phyloP scores from a whole-genome alignment of 2,113 vertebrate genomes.

The Pterophyllum scalare region DNA sequence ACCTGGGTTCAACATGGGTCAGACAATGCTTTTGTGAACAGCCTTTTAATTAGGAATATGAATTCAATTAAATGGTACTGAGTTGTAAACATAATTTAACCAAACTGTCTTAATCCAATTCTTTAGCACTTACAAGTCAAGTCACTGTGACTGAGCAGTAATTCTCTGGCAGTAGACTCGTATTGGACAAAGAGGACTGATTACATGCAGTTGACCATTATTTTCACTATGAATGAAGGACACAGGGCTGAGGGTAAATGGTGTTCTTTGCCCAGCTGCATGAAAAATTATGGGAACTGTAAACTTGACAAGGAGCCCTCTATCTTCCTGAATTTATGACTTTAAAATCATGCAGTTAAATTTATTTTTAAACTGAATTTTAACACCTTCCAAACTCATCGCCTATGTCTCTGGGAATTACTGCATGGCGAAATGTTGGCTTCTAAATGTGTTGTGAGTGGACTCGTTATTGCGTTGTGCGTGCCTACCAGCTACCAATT shows the following conservation, averaged over 20 bases:
- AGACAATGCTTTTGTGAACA: background rate
- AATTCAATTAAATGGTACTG: background rate
- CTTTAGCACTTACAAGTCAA: background rate
- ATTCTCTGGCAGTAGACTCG: background rate
- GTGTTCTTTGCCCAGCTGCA: background rate
- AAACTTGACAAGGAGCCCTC: background rate
- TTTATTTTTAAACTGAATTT: background rate
- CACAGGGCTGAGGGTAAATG: background rate
- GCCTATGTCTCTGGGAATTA: background rate
- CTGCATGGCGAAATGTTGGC: background rate
- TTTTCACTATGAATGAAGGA: background rate
- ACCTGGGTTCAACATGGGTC: background rate
- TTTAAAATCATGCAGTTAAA: background rate
- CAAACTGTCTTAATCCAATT: background rate
- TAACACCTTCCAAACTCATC: background rate
- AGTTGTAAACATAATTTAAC: background rate
- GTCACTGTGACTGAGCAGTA: background rate
- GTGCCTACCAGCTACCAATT: constrained; percentile 91
- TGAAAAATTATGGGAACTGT: background rate
- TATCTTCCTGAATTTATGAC: background rate
- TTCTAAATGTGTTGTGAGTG: background rate
- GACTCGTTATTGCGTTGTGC: background rate
- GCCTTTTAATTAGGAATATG: background rate
- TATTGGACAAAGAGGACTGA: background rate
- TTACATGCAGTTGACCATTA: background rate